Conservation (phyloP, 2,888 invertebrate genomes). For the Cheiracanthium punctorium region DNA sequence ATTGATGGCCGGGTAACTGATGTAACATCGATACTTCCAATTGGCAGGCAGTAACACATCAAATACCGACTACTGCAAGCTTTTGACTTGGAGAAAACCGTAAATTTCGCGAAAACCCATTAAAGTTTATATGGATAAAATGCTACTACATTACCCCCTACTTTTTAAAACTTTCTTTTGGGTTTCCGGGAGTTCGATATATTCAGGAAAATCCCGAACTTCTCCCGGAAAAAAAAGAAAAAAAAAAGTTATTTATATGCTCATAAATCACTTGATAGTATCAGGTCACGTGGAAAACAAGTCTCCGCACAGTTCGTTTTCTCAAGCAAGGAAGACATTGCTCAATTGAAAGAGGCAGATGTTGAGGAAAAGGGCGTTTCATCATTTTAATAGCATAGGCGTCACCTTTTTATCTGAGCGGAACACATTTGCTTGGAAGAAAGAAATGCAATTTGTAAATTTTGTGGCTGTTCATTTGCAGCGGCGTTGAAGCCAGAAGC, state of each 20-base stretch:
- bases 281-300: slow-evolving; percentile 7
- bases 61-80: not conserved
- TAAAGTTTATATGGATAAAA: not conserved
- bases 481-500: too few species aligned
- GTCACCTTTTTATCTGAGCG: slow-evolving; percentile 1
- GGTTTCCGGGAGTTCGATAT: not conserved
- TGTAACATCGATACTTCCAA: not conserved
- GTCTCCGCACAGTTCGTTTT: not conserved
- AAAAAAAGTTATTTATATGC: not conserved
- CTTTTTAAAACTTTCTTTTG: not conserved
- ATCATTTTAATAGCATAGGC: not conserved
- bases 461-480: not conserved
- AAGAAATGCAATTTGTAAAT: not conserved
- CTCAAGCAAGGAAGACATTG: not conserved
- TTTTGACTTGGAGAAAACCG: not conserved
- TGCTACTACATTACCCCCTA: not conserved
- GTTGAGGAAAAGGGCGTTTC: not conserved
- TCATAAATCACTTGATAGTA: not conserved
- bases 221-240: not conserved
- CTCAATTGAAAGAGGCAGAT: not conserved
- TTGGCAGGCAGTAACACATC: not conserved
- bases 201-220: not conserved
- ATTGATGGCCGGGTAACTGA: not conserved
- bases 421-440: not conserved
- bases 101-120: not conserved